A percentile compares a stretch with the other conserved stretches of the same genome.
Conservation (phyloP, 2,888 invertebrate genomes). For the Erebia aethiops region DNA sequence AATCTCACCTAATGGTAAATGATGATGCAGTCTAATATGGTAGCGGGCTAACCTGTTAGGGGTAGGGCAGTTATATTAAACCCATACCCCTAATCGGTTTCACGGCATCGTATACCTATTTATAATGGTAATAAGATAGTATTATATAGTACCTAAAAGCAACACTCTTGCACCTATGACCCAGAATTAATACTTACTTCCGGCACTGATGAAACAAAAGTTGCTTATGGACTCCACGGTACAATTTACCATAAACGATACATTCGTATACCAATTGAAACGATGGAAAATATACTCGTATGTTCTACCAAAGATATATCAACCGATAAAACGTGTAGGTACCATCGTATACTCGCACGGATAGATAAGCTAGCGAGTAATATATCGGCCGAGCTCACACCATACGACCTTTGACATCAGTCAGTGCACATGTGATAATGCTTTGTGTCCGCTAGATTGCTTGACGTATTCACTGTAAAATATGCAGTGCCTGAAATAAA, state of each 20-base stretch:
- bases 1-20: too few relatives aligned
- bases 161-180: too few relatives aligned
- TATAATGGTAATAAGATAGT: too few relatives aligned
- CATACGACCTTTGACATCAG: constrained; percentile 64
- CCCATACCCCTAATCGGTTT: too few relatives aligned
- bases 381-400: constrained; percentile 35
- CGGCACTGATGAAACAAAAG: too few relatives aligned
- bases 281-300: not conserved
- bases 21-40: too few relatives aligned
- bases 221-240: not conserved
- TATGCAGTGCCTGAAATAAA: constrained; percentile 1
- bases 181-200: too few relatives aligned
- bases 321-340: not conserved
- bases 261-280: not conserved
- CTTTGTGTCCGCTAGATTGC: constrained; percentile 24
- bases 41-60: too few relatives aligned
- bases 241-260: not conserved
- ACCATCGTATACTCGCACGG: not conserved
- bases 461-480: constrained; percentile 14
- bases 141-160: too few relatives aligned
- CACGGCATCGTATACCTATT: too few relatives aligned
- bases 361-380: constrained; percentile 8
- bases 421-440: constrained; percentile 59
- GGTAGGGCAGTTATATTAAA: too few relatives aligned
- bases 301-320: not conserved